A percentile compares a stretch with the other conserved stretches of the same genome.
Evolutionary conservation across 2,888 invertebrate species (phyloP).

Genomic region (Ichneumoninae sp.): DNA sequence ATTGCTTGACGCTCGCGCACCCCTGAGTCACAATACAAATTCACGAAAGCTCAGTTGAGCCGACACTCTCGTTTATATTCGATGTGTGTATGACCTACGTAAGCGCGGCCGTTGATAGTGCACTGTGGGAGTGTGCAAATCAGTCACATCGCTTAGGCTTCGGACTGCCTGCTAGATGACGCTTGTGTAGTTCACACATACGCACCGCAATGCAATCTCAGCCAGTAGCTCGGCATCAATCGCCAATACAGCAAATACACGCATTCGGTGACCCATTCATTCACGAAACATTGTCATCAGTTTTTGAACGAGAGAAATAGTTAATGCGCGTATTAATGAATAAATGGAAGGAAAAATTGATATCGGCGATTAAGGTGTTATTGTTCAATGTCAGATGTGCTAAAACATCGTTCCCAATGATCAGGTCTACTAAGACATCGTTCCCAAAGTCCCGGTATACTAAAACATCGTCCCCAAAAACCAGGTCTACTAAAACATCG

Average conservation of each 20-base stretch:
- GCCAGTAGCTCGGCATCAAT: not conserved
- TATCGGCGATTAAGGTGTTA: no score
- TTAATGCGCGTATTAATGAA: no score
- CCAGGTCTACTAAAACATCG: no score
- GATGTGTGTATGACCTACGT: not conserved
- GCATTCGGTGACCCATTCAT: not conserved
- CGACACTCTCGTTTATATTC: conserved; percentile 10
- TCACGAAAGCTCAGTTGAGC: conserved; percentile 28
- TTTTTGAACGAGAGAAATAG: not conserved
- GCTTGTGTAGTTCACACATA: not conserved
- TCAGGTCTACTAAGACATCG: no score
- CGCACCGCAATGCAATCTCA: not conserved
- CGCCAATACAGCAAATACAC: not conserved
- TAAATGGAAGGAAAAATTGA: no score
- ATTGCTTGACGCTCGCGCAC: conserved; percentile 64
- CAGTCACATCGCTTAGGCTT: not conserved
- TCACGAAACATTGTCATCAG: not conserved
- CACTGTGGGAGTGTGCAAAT: not conserved
- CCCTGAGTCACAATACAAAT: conserved; percentile 58
- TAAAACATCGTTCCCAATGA: no score
- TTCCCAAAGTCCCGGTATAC: no score
- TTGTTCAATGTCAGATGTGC: no score
- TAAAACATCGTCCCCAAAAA: no score
- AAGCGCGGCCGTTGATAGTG: not conserved
- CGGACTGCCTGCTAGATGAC: not conserved